Evolutionary conservation across 2,888 invertebrate species (phyloP), one percentile per base, ranked within the genome.

Genomic region (Nymphalis urticae): DNA sequence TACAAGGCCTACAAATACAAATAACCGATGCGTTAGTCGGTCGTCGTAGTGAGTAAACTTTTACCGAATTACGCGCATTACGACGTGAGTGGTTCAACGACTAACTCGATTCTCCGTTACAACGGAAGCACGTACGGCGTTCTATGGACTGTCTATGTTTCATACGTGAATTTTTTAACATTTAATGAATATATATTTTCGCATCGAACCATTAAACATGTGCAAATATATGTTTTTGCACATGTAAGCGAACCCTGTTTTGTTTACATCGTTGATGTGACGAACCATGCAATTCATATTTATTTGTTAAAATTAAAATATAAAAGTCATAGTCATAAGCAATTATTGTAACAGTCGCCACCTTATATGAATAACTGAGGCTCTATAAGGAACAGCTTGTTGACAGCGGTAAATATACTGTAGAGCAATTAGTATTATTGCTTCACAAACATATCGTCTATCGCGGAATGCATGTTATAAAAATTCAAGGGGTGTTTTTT

Each of bases 401-500:
- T 56, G 47, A 48, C 47, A 27, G 54, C 36, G 32, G 16, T 60
- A 66, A 19, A 48, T 61, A 66, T 53, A 47, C 53, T 27, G 27
- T 19, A 16, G 1, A 19, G 24, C 50, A 58, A 50, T 62, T 54
- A 67, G 58, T 68, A 59, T 63, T 68, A 63, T 51, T 48, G 59
- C 63, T 21, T 36, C 17, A 32, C 53, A 21, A 21, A 58, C 24
- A 48, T 50, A 62, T 54, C 27, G 61, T 47, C 60, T 66, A 53
- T 58, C 36, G 50, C 24, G 60, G 47, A 62, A 69, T 56, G 62
- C 64, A 56, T 51, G 65, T 48, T 71, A 69, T 66, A 71, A 71
- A 63, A 63, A 68, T 63, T 47, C 53, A 70, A 63, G 64, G 70
- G 68, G 70, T 72, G 56, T 63, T 63, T 64, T 72, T 36, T 71